Conservation (phyloP, 2,888 invertebrate genomes). For the Stratiomys singularior region DNA sequence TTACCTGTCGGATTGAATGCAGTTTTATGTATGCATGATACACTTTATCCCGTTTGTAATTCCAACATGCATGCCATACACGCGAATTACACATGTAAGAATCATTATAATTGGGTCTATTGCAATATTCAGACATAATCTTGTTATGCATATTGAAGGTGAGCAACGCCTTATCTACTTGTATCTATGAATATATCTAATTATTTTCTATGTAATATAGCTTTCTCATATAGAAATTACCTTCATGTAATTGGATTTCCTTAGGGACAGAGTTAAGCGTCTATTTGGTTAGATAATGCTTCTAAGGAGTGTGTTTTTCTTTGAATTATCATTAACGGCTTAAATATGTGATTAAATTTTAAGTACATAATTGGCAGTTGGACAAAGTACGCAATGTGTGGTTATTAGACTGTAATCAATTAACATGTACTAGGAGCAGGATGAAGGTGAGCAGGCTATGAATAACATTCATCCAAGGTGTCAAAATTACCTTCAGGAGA, state of each 20-base stretch:
- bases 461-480: too few relatives aligned
- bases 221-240: not conserved
- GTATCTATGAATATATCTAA: constrained; percentile 9
- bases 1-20: constrained; percentile 34
- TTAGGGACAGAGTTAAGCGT: not conserved
- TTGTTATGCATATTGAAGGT: not conserved
- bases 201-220: constrained; percentile 44
- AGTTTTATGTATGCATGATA: constrained; percentile 29
- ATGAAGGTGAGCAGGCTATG: too few relatives aligned
- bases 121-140: not conserved
- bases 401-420: not conserved
- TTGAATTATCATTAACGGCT: constrained; percentile 1
- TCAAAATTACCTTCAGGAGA: too few relatives aligned
- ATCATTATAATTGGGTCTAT: constrained; percentile 10
- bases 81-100: not conserved
- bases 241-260: not conserved
- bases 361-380: constrained; percentile 24
- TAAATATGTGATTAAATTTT: constrained; percentile 16
- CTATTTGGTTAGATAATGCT: not conserved
- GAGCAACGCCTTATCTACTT: not conserved
- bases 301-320: too few relatives aligned
- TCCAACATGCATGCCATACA: constrained; percentile 2
- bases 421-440: not conserved
- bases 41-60: constrained; percentile 21
- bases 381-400: not conserved